Percentiles rank a stretch among this genome's conserved stretches.
Conservation (phyloP, 2,113 vertebrate genomes). For the Ochotona princeps region DNA sequence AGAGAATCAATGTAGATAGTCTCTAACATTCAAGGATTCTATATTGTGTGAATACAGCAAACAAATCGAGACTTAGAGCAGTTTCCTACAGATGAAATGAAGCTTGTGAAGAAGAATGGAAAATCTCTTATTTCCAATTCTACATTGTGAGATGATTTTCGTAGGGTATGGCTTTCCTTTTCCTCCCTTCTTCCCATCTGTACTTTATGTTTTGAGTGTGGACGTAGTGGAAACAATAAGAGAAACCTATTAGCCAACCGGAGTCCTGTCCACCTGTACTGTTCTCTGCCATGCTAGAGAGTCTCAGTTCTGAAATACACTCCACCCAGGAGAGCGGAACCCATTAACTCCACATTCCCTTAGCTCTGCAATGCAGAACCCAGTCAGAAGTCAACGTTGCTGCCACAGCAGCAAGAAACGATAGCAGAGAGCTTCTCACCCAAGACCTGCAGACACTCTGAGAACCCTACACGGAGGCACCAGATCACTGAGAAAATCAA, state of each 20-base stretch:
- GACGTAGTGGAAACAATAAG: not conserved
- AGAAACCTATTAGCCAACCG: not conserved
- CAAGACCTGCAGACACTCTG: not conserved
- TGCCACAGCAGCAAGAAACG: not conserved
- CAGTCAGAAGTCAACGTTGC: not conserved
- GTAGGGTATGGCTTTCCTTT: not conserved
- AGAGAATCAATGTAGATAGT: not conserved
- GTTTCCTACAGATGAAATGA: not conserved
- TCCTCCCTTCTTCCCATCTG: not conserved
- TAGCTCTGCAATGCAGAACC: not conserved
- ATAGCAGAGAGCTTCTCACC: not conserved
- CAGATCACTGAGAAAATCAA: not conserved
- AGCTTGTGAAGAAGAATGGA: not conserved
- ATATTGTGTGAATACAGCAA: not conserved
- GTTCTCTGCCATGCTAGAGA: not conserved
- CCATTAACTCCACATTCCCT: too few species aligned
- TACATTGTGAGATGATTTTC: not conserved
- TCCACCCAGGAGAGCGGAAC: not conserved
- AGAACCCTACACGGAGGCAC: not conserved
- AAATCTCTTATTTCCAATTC: not conserved
- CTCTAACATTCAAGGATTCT: not conserved
- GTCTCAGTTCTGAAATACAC: not conserved
- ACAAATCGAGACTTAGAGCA: not conserved
- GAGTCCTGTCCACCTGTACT: not conserved
- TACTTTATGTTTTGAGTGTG: not conserved